These are phyloP conservation scores for Mantis religiosa DNA, from an alignment of 2,888 invertebrate genomes.

Conservation along the genomic window DNA sequence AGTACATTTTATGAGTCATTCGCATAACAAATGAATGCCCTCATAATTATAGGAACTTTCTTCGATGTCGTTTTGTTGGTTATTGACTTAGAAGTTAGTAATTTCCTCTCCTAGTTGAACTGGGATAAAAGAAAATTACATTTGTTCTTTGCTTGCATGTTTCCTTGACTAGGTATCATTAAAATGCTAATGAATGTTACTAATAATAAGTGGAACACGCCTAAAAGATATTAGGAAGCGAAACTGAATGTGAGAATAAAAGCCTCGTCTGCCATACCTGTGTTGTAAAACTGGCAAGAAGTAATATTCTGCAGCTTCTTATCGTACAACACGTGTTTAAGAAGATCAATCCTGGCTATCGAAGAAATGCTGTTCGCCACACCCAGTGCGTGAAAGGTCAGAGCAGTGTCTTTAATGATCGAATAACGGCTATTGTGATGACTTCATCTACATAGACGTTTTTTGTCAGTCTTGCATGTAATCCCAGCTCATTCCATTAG, in stretches of 20 bases:
- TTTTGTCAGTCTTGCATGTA: background rate
- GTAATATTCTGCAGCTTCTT: background rate
- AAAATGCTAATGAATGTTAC: no score
- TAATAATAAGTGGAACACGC: no score
- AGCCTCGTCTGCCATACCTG: background rate
- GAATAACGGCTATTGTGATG: background rate
- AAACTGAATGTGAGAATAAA: background rate
- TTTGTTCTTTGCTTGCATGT: no score
- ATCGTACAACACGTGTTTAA: background rate
- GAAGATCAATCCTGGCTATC: background rate
- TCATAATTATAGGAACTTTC: no score
- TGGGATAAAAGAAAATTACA: no score
- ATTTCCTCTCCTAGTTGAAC: no score
- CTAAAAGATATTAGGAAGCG: background rate
- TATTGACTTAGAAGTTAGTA: no score
- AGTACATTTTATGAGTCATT: no score
- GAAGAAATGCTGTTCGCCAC: background rate
- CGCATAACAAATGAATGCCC: no score
- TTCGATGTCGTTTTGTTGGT: no score
- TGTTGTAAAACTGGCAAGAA: background rate
- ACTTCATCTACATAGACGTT: background rate
- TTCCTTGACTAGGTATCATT: no score
- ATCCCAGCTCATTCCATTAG: background rate
- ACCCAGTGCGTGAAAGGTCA: background rate
- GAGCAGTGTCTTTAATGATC: background rate